A percentile compares a stretch with the other conserved stretches of the same genome.
Conservation (phyloP, 2,888 invertebrate genomes). For the Choreutis nemorana region DNA sequence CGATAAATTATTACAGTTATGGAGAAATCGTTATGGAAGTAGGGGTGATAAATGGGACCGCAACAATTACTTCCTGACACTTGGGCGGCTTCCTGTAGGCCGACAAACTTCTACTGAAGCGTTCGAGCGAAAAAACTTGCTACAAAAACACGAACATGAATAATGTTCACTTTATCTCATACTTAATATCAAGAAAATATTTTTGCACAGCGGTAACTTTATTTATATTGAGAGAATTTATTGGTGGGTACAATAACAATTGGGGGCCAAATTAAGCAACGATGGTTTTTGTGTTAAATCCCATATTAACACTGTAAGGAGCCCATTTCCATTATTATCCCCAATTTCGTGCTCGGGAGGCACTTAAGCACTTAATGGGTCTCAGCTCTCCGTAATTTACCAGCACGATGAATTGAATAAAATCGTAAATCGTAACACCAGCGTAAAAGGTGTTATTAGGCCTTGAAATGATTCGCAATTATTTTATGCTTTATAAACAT, state of each 20-base stretch:
- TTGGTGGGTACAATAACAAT: too few species aligned
- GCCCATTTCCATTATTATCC: constrained; percentile 62
- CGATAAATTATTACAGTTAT: constrained; percentile 31
- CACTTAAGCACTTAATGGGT: constrained; percentile 65
- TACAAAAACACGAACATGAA: too few species aligned
- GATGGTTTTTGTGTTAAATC: constrained; percentile 39
- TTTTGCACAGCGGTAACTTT: too few species aligned
- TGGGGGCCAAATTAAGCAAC: too few species aligned
- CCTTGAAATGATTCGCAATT: constrained; percentile 45
- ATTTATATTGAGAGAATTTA: too few species aligned
- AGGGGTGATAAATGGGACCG: constrained; percentile 28
- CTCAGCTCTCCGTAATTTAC: constrained; percentile 58
- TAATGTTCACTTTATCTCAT: too few species aligned
- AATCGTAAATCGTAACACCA: constrained; percentile 60
- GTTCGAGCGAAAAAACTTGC: constrained; percentile 13
- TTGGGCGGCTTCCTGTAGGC: constrained; percentile 13
- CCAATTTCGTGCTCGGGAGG: constrained; percentile 61
- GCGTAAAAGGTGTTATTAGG: constrained; percentile 45
- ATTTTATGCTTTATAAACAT: too few species aligned
- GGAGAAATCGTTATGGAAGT: constrained; percentile 29
- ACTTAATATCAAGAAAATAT: too few species aligned
- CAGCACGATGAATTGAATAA: constrained; percentile 59
- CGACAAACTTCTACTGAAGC: too few species aligned
- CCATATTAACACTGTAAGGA: constrained; percentile 59
- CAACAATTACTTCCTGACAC: constrained; percentile 21